phyloP scores from a whole-genome alignment of 2,797 vertebrate genomes.

The Cyclura pinguis region DNA sequence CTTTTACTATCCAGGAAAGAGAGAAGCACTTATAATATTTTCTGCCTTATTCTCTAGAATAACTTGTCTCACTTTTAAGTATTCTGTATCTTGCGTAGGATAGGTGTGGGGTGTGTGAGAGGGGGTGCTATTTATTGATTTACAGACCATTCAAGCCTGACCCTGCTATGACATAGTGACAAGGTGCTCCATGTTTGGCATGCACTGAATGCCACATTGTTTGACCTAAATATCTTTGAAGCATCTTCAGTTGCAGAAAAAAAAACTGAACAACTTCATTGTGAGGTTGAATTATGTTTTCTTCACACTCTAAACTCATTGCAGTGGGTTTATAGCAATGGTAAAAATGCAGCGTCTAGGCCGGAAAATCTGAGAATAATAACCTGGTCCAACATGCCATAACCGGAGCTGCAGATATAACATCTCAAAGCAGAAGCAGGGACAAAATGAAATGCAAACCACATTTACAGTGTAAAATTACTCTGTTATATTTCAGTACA shows the following conservation, averaged over 20 bases:
- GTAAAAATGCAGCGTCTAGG: conserved; percentile 1
- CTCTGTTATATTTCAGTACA: conserved; percentile 17
- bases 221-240: background rate
- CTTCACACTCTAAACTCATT: conserved; percentile 37
- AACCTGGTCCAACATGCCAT: background rate
- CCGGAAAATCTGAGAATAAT: conserved; percentile 16
- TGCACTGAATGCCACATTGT: background rate
- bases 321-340: background rate
- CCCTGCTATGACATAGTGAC: too few species aligned
- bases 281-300: background rate
- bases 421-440: background rate
- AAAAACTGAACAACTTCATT: background rate
- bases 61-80: too few species aligned
- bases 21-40: too few species aligned
- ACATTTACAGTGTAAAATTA: background rate
- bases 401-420: conserved; percentile 50
- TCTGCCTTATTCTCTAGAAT: too few species aligned
- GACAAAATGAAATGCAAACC: conserved; percentile 34
- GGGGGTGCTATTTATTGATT: too few species aligned
- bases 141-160: background rate
- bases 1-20: too few species aligned
- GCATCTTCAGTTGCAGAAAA: background rate
- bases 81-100: too few species aligned
- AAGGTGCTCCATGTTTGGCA: too few species aligned
- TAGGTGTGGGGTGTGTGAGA: too few species aligned